Evolutionary conservation across 2,113 vertebrate species (phyloP), one percentile per base, ranked within the genome.

Genomic region (Oncorhynchus nerka): DNA sequence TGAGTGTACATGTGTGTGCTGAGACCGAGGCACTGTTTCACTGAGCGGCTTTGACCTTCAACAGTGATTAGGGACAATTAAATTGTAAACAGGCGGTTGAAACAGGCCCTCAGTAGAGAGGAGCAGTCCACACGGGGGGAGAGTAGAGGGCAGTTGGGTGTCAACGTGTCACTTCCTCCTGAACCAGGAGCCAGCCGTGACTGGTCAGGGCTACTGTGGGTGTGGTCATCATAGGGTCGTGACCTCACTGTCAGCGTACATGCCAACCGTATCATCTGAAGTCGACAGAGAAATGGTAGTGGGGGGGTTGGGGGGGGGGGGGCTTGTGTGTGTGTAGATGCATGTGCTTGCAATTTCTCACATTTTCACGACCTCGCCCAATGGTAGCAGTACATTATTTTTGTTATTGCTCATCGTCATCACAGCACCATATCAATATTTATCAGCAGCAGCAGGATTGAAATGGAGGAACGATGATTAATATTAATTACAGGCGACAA

Each of bases 41-140:
- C 79, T 80, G 81, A 87, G 81, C 80, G 74, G 76, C 88, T 73
- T 26, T 89, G 89, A 89, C 89, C 92, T 91, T 91, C 89, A 87
- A 70, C 28, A 26, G 75, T 85, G 88, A 89, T 91, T 90, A 90
- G 87, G 77, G 82, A 84, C 85, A 92, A 90, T 91, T 91, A 90
- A 86, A 79, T 82, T 75, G 62, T 83, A 79, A 91, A 81, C 71
- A 75, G 26, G 74, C 77, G 66, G 83, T 81, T 45, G 9, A 45
- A 45, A 45, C 39, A 45, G 39, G 39, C 39, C 77, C 80, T 71
- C 34, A 66, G 76, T 57, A 64, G 34, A 49, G 70, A 15, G 48
- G 55, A 16, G 59, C 24, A 55, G 26, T 45, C 39, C 39, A 71
- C 48, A 70, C 7, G 68, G 62, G 39, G 8, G 39, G 39, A 45